Conservation (phyloP, 2,797 vertebrate genomes). For the Sciaenops ocellatus region DNA sequence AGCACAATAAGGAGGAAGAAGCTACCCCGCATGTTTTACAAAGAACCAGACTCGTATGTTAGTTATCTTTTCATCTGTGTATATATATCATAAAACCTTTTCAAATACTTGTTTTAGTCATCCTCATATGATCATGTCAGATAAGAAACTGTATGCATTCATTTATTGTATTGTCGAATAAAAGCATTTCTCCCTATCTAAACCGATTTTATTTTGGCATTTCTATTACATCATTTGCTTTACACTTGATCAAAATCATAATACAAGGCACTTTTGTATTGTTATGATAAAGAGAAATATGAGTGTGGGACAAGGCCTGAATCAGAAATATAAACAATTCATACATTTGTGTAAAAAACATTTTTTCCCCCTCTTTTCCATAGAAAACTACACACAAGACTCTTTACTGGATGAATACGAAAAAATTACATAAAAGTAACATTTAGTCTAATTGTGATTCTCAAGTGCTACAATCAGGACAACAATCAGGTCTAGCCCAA, state of each 20-base stretch:
- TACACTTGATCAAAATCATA: neutral
- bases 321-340: neutral
- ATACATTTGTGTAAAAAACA: neutral
- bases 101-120: slow-evolving; percentile 73
- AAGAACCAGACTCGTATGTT: slow-evolving; percentile 57
- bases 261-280: neutral
- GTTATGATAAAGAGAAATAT: neutral
- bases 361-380: neutral
- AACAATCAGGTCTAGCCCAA: neutral
- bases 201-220: neutral
- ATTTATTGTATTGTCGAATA: slow-evolving; percentile 90
- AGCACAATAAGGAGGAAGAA: slow-evolving; percentile 74
- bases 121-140: slow-evolving; percentile 74
- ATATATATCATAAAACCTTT: slow-evolving; percentile 56
- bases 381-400: neutral
- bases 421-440: neutral
- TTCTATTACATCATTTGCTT: slow-evolving; percentile 14
- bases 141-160: slow-evolving; percentile 83
- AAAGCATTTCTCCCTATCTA: slow-evolving; percentile 82
- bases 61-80: slow-evolving; percentile 69
- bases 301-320: neutral
- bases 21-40: slow-evolving; percentile 76
- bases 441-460: neutral
- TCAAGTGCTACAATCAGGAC: neutral
- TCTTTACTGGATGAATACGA: neutral